Conservation (phyloP, 2,797 vertebrate genomes). For the Rhincodon typus region DNA sequence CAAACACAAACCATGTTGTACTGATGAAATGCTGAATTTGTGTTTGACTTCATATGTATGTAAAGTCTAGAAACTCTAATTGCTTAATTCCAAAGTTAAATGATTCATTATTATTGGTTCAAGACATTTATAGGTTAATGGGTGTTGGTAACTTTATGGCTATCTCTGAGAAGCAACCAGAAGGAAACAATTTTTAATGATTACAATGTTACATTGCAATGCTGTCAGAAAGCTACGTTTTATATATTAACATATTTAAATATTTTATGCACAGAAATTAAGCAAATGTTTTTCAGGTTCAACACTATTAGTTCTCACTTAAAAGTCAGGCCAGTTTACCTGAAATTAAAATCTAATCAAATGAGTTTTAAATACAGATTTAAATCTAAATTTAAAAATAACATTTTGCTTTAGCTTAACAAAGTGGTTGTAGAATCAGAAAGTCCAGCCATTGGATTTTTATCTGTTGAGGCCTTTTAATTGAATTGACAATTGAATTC, state of each 20-base stretch:
- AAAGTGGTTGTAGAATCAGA: background rate
- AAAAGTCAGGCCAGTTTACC: background rate
- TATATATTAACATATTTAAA: background rate
- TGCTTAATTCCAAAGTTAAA: background rate
- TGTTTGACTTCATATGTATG: background rate
- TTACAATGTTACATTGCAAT: too few relatives aligned
- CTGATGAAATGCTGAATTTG: background rate
- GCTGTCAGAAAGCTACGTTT: background rate
- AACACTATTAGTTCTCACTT: background rate
- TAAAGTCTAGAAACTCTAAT: background rate
- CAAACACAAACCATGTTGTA: background rate
- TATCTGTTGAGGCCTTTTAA: background rate
- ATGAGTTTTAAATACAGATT: background rate
- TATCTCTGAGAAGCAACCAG: background rate
- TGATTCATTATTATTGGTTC: background rate
- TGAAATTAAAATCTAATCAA: background rate
- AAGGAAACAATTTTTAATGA: background rate
- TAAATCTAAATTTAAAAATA: background rate
- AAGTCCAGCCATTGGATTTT: background rate
- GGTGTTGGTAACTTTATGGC: background rate
- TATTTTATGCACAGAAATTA: background rate
- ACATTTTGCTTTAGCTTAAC: background rate
- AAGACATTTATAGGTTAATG: background rate
- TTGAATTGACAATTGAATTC: background rate
- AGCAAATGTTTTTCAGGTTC: background rate